phyloP scores from a whole-genome alignment of 2,113 vertebrate genomes.

The Gasterosteus aculeatus region DNA sequence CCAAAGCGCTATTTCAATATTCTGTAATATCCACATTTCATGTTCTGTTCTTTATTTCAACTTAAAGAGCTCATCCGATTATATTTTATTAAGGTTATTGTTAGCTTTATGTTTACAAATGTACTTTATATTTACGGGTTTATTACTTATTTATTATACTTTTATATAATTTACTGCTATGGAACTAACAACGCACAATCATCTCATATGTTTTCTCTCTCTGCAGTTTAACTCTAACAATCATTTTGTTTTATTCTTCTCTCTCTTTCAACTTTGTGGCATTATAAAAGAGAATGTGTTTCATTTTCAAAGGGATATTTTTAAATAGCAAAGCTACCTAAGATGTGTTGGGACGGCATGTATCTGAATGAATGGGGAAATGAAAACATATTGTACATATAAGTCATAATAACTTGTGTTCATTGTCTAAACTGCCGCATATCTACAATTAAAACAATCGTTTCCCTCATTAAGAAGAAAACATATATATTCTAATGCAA shows the following conservation, averaged over 20 bases:
- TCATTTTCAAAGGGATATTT: background rate
- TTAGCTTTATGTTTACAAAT: too few species aligned
- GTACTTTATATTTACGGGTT: background rate
- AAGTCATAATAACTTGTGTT: background rate
- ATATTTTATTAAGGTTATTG: too few species aligned
- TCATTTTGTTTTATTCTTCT: background rate
- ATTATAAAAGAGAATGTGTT: background rate
- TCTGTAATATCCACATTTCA: background rate
- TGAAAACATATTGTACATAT: background rate
- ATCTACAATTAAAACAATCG: too few species aligned
- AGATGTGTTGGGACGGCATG: background rate
- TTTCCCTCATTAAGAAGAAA: too few species aligned
- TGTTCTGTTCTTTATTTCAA: background rate
- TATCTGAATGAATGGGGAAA: background rate
- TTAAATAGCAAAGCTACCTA: background rate
- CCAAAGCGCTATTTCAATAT: background rate
- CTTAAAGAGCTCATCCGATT: too few species aligned
- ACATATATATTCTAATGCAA: background rate
- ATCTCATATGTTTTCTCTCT: background rate
- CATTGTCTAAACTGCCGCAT: too few species aligned
- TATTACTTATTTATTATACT: background rate
- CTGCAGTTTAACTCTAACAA: background rate
- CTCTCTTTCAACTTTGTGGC: background rate
- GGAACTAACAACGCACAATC: background rate
- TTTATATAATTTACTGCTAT: background rate